Percentiles rank a stretch among this genome's conserved stretches.
Evolutionary conservation across 2,797 vertebrate genomes (phyloP).

Genomic region (Garrulus glandarius): DNA sequence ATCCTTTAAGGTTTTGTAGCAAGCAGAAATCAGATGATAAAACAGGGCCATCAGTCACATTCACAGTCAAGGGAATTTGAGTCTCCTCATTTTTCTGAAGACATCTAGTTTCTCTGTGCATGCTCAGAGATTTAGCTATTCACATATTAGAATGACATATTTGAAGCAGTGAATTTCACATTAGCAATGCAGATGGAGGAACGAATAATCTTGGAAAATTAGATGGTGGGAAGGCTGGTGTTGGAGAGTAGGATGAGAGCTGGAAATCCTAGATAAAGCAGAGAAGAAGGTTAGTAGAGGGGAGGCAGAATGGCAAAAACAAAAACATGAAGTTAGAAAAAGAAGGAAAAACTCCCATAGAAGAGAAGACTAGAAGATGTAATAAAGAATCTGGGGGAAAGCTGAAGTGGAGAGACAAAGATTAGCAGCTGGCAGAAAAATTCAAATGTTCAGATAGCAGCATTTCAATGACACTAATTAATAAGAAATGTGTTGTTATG

Average conservation of each 20-base stretch:
- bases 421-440: not conserved
- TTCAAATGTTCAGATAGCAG: not conserved
- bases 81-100: not conserved
- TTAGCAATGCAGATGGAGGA: slow-evolving; percentile 45
- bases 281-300: not conserved
- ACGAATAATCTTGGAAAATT: not conserved
- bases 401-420: not conserved
- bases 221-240: not conserved
- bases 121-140: not conserved
- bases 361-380: not conserved
- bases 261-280: slow-evolving; percentile 4
- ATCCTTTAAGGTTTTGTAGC: not conserved
- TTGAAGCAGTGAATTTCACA: not conserved
- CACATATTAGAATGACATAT: not conserved
- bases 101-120: not conserved
- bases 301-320: not conserved
- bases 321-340: not conserved
- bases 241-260: not conserved
- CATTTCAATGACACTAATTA: not conserved
- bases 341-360: not conserved
- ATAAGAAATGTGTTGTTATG: not conserved
- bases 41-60: not conserved
- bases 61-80: not conserved
- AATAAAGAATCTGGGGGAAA: not conserved
- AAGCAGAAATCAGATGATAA: not conserved